Conservation (phyloP, 2,113 vertebrate species). For the Patagioenas fasciata region DNA sequence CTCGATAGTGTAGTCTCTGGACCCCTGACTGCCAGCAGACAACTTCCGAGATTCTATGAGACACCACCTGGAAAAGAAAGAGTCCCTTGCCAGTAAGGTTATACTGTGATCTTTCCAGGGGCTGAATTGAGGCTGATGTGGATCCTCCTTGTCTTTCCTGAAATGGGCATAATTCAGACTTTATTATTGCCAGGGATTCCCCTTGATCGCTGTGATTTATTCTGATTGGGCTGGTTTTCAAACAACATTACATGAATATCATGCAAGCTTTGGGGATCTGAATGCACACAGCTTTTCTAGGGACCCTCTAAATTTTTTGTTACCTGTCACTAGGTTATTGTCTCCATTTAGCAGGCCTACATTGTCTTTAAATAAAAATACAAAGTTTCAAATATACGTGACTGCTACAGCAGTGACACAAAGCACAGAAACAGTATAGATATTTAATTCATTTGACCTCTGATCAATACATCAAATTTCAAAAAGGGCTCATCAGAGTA, state of each 20-base stretch:
- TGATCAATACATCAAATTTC: not conserved
- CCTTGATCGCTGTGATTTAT: not conserved
- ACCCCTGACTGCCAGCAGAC: not conserved
- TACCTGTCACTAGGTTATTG: not conserved
- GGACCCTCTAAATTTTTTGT: not conserved
- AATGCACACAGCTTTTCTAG: not conserved
- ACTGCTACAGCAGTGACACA: not conserved
- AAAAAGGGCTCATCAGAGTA: not conserved
- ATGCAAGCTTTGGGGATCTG: not conserved
- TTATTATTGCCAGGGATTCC: not conserved
- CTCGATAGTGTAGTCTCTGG: not conserved
- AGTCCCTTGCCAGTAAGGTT: not conserved
- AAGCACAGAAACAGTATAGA: not conserved
- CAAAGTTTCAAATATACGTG: not conserved
- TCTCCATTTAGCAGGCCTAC: not conserved
- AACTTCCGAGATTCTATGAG: not conserved
- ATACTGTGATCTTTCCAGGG: not conserved
- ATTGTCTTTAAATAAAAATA: not conserved
- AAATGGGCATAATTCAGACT: not conserved
- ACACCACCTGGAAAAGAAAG: not conserved
- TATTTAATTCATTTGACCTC: not conserved
- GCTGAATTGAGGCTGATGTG: not conserved
- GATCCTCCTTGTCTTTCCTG: not conserved
- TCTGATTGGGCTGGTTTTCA: not conserved
- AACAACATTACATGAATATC: not conserved